Conservation (phyloP, 1,140 invertebrate species). For the Temnothorax nylanderi region DNA sequence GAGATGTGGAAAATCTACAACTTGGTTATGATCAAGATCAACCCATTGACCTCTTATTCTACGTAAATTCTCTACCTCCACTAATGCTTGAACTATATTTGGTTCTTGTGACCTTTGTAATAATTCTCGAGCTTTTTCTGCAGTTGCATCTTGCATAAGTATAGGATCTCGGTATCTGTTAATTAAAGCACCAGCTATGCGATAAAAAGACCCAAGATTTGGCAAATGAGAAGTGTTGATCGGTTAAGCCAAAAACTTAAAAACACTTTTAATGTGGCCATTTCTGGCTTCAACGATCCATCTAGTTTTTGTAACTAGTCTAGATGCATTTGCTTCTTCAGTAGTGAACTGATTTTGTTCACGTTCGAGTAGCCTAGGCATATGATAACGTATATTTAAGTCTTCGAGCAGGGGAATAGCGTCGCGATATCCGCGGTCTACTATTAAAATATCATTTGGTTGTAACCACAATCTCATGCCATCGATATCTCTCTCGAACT, state of each 20-base stretch:
- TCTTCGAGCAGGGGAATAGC: no score
- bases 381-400: no score
- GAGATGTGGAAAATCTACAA: not conserved
- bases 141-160: not conserved
- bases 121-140: not conserved
- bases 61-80: not conserved
- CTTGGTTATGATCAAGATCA: not conserved
- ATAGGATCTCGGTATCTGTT: not conserved
- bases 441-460: no score
- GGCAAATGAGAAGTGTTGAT: not conserved
- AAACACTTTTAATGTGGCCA: not conserved
- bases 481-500: not conserved
- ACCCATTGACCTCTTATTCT: not conserved
- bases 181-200: not conserved
- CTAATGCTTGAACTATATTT: not conserved
- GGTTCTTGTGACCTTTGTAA: not conserved
- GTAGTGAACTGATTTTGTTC: no score
- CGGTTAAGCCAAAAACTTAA: not conserved
- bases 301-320: no score
- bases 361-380: no score
- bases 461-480: no score
- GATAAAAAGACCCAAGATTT: not conserved
- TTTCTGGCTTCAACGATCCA: no score
- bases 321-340: not conserved
- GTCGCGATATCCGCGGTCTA: no score